Evolutionary conservation across 2,113 vertebrate species (phyloP).

Genomic region (Neolamprologus modestus): DNA sequence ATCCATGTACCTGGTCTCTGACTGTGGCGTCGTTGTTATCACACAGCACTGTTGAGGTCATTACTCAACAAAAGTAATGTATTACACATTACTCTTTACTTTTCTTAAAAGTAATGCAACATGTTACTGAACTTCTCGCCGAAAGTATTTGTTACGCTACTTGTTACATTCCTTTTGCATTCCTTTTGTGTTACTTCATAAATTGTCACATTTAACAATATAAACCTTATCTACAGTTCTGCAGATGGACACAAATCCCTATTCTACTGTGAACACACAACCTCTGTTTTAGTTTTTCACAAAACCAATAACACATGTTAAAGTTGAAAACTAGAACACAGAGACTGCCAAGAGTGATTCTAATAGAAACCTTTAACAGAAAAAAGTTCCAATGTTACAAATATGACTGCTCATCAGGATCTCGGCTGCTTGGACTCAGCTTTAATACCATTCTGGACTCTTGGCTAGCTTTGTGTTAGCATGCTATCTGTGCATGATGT

Average conservation of each 20-base stretch:
- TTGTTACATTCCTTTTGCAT: neutral
- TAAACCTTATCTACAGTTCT: neutral
- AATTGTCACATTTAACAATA: neutral
- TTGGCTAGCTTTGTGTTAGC: neutral
- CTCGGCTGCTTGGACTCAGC: neutral
- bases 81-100: neutral
- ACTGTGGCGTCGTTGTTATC: neutral
- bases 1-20: neutral
- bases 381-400: neutral
- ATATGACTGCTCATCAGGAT: neutral
- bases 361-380: neutral
- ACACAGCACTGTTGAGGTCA: neutral
- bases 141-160: neutral
- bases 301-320: neutral
- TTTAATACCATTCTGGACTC: neutral
- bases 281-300: neutral
- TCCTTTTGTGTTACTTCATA: neutral
- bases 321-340: neutral
- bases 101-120: neutral
- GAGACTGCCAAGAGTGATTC: neutral
- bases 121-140: neutral
- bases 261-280: neutral
- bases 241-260: neutral
- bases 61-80: neutral
- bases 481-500: neutral